These are phyloP conservation scores for Sitobion miscanthi DNA, from an alignment of 1,140 invertebrate species.

Conservation along the genomic window DNA sequence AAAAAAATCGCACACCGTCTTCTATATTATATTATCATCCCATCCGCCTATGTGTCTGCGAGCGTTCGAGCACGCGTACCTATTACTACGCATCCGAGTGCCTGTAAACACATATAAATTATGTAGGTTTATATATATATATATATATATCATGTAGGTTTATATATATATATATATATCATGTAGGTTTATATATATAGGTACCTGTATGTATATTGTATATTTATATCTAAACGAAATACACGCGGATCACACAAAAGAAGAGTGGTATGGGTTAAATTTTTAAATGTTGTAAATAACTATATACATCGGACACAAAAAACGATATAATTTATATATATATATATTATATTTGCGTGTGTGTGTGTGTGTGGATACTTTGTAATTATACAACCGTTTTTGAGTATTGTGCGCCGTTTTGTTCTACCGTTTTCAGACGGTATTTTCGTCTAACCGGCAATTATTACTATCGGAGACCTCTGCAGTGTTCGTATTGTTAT, in stretches of 20 bases:
- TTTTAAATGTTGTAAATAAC: background rate
- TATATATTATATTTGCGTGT: background rate
- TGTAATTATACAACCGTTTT: conserved; percentile 49
- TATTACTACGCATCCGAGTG: background rate
- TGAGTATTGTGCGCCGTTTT: background rate
- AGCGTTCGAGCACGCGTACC: background rate
- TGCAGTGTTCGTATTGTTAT: conserved; percentile 29
- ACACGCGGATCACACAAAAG: background rate
- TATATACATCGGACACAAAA: background rate
- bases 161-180: too few species aligned
- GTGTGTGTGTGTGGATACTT: background rate
- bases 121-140: too few species aligned
- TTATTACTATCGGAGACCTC: conserved; percentile 14
- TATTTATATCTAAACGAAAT: background rate
- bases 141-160: too few species aligned
- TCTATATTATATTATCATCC: background rate
- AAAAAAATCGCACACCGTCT: background rate
- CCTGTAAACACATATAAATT: background rate
- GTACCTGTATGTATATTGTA: too few species aligned
- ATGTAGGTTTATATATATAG: too few species aligned
- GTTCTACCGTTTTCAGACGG: conserved; percentile 49
- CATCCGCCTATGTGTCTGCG: background rate
- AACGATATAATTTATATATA: background rate
- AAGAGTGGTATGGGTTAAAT: background rate
- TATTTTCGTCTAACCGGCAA: conserved; percentile 40